A percentile compares a stretch with the other conserved stretches of the same genome.
Conservation (phyloP, 2,888 invertebrate genomes). For the Idaea aversata region DNA sequence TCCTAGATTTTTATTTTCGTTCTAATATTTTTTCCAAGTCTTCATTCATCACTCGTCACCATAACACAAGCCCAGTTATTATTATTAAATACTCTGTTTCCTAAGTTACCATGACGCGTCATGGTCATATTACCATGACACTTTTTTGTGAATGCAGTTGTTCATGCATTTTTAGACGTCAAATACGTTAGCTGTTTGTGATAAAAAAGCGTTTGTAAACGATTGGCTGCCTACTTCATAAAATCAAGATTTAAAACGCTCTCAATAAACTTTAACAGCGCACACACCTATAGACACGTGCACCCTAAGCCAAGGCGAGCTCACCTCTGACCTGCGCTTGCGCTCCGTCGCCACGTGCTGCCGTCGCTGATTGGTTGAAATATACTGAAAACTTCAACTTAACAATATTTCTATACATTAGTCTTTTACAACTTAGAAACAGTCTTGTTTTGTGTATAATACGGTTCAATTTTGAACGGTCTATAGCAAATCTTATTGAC, state of each 20-base stretch:
- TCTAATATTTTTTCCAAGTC: too few relatives aligned
- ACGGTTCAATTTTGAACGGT: not conserved
- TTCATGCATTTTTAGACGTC: not conserved
- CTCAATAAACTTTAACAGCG: not conserved
- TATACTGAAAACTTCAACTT: constrained; percentile 47
- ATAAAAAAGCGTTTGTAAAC: not conserved
- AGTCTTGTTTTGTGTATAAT: not conserved
- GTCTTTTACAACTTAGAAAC: not conserved
- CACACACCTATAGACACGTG: constrained; percentile 16
- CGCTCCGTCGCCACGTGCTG: constrained; percentile 64
- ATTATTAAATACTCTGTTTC: too few relatives aligned
- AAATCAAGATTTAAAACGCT: not conserved
- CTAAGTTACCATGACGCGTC: too few relatives aligned
- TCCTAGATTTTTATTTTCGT: too few relatives aligned
- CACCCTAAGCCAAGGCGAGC: constrained; percentile 48
- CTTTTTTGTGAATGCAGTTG: too few relatives aligned
- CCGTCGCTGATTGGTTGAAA: constrained; percentile 64
- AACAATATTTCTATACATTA: constrained; percentile 9
- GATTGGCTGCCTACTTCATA: not conserved
- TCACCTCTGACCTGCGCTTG: constrained; percentile 59
- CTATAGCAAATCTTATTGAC: not conserved
- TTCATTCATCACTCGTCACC: too few relatives aligned
- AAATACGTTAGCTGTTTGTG: not conserved
- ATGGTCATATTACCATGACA: too few relatives aligned
- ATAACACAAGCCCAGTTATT: too few relatives aligned